Base-by-base conservation (phyloP, 1,140 invertebrate genomes). In the Pygmarrhopalites habei region DNA sequence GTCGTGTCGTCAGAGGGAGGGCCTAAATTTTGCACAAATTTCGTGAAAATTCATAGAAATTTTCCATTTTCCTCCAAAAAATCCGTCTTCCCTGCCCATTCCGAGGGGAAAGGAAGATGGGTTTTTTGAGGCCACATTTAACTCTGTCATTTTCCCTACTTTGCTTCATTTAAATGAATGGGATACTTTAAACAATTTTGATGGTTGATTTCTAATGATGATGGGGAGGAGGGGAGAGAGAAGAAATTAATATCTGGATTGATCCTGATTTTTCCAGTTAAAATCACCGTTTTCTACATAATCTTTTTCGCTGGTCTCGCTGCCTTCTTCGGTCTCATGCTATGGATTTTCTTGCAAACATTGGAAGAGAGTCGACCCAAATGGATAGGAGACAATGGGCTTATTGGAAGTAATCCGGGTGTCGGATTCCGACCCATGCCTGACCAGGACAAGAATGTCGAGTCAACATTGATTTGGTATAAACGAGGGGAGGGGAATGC, bases 401-500 rank as follows among this genome's bases (percentile, higher is more conserved):
- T 95, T 67, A 92, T 96, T 70, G 92, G 92, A 68, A 85, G 78
- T 72, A 95, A 95, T 82, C 93, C 94, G 79, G 90, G 90, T 3
- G 81, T 96, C 72, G 92, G 92, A 68, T 97, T 95, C 80, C 81
- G 92, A 72, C 93, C 94, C 57, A 90, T 92, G 84, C 92, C 93
- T 39, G 69, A 71, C 39, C 85, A 87, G 68, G 81, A 84, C 62
- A 84, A 84, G 62, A 92, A 93, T 77, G 86, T 93, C 71, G 91
- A 94, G 75, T 93, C 90, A 74, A 95, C 93, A 51, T 82, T 97
- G 59, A 91, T 98, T 74, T 92, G 91, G 86, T 95, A 93, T 80
- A 86, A 86, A 76, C 83, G 85, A 67, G 85, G 83, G 65, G 85
- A 89, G 68, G 79, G 83, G 72, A 85, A 86, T 52, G 90, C 89